Percentiles rank a stretch among this genome's conserved stretches.
Evolutionary conservation across 2,113 vertebrate genomes (phyloP).

Genomic region (Podiceps cristatus): DNA sequence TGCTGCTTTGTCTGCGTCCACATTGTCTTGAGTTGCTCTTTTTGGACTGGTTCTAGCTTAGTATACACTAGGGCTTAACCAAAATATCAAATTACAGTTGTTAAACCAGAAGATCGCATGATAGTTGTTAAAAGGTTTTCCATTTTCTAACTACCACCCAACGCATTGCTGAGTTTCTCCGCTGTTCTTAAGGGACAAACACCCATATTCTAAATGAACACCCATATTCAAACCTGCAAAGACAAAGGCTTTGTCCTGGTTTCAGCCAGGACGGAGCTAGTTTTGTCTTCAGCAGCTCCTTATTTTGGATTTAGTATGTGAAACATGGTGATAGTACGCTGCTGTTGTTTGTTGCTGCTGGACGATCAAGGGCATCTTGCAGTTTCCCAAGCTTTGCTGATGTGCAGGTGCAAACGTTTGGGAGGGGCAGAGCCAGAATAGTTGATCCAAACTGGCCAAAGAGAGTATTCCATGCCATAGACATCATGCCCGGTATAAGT

Average conservation of each 20-base stretch:
- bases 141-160: neutral
- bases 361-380: too few relatives aligned
- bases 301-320: too few relatives aligned
- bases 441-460: too few relatives aligned
- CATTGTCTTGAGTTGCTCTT: neutral
- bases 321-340: too few relatives aligned
- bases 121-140: neutral
- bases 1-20: fast-evolving
- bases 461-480: too few relatives aligned
- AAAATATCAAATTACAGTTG: neutral
- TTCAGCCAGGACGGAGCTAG: too few relatives aligned
- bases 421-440: too few relatives aligned
- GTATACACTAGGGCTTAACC: neutral
- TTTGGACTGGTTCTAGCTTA: neutral
- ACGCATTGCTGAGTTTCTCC: neutral
- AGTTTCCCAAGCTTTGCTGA: too few relatives aligned
- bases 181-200: neutral
- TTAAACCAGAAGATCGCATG: neutral
- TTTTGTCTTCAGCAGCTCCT: too few relatives aligned
- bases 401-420: too few relatives aligned
- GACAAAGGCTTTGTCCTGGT: neutral
- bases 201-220: neutral
- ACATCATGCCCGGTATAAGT: too few relatives aligned
- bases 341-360: too few relatives aligned
- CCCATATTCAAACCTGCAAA: neutral